Percentiles rank a stretch among this genome's conserved stretches.
Conservation (phyloP, 1,140 invertebrate species). For the Teleogryllus occipitalis region DNA sequence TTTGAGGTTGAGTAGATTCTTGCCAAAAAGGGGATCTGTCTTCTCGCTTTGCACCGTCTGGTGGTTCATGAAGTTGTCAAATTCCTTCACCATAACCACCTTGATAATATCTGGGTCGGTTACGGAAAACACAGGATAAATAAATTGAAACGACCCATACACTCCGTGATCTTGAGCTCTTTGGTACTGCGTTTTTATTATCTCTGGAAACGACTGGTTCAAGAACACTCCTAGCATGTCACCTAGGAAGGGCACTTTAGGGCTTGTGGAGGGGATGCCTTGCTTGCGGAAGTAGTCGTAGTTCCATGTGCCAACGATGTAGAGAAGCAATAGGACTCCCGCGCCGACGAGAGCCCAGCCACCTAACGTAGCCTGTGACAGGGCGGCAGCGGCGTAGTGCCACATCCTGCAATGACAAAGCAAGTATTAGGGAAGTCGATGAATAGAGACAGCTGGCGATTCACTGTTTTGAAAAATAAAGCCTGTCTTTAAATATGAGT, state of each 20-base stretch:
- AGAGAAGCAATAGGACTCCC: neutral
- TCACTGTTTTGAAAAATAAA: too few species aligned
- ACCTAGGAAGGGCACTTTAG: neutral
- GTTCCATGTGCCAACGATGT: conserved; percentile 7
- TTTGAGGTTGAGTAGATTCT: neutral
- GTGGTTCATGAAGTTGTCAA: neutral
- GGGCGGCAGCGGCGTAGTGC: neutral
- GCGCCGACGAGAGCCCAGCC: neutral
- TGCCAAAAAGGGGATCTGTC: neutral
- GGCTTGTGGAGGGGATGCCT: neutral
- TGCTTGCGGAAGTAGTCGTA: neutral
- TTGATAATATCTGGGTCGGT: neutral
- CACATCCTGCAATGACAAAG: neutral
- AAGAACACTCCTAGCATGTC: neutral
- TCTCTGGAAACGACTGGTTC: neutral
- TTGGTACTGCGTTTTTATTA: neutral
- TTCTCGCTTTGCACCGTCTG: neutral
- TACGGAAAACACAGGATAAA: neutral
- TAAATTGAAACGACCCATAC: neutral
- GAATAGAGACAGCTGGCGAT: too few species aligned
- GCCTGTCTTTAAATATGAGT: too few species aligned
- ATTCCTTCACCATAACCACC: neutral
- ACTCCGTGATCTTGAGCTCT: neutral
- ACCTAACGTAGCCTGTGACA: neutral
- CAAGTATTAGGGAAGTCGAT: too few species aligned